These are phyloP conservation scores for Chloromyia formosa DNA, from an alignment of 2,888 invertebrate species.

Conservation along the genomic window DNA sequence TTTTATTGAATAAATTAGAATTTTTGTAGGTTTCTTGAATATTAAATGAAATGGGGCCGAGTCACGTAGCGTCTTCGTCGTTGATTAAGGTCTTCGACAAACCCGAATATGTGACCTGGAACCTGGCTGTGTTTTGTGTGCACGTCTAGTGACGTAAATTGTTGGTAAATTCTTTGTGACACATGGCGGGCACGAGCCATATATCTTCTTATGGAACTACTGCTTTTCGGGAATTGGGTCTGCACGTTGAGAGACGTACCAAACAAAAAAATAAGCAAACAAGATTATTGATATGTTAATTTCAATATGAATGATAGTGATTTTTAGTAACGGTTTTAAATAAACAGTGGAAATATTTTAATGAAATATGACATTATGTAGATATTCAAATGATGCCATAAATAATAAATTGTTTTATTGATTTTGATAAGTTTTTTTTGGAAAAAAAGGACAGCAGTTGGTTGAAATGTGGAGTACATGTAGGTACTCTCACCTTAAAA, in stretches of 20 bases:
- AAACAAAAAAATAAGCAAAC: no score
- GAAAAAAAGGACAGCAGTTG: neutral
- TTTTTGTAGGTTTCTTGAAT: conserved; percentile 6
- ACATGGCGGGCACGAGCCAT: neutral
- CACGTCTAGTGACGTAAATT: neutral
- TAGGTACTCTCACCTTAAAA: no score
- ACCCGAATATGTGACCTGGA: no score
- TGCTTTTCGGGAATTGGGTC: neutral
- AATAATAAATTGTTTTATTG: neutral
- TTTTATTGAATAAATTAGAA: conserved; percentile 2
- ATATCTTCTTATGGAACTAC: neutral
- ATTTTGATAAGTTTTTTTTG: neutral
- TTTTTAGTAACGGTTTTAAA: neutral
- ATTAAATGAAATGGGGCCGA: neutral
- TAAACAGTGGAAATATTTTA: neutral
- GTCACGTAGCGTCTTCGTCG: no score
- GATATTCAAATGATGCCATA: neutral
- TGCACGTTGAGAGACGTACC: neutral
- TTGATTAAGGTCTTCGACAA: no score
- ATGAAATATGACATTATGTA: neutral
- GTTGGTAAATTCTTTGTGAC: neutral
- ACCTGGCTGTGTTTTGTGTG: neutral
- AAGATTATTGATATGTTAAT: neutral
- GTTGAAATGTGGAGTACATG: no score
- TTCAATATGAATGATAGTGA: neutral